Percentiles rank a stretch among this genome's conserved stretches.
These are phyloP conservation scores for Vimba vimba DNA, from an alignment of 2,113 vertebrate species.

Conservation along the genomic window DNA sequence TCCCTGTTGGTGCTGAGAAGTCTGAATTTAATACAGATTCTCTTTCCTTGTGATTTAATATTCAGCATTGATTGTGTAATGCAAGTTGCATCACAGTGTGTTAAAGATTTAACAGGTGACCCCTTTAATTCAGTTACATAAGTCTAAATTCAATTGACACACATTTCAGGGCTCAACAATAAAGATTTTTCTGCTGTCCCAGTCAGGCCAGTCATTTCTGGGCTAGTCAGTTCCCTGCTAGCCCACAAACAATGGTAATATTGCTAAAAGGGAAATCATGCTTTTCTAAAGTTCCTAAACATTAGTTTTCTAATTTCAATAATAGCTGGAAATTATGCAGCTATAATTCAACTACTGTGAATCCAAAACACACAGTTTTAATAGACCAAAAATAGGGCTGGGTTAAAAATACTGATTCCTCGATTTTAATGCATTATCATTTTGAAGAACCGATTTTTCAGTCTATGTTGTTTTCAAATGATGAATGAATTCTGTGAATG, in stretches of 20 bases:
- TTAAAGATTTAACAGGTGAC: not conserved
- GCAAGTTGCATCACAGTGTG: not conserved
- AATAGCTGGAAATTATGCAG: too few relatives aligned
- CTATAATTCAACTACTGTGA: too few relatives aligned
- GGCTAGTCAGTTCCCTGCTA: not conserved
- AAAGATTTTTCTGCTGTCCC: conserved; percentile 7
- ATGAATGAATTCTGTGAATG: too few relatives aligned
- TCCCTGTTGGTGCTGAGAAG: not conserved
- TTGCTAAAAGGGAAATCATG: too few relatives aligned
- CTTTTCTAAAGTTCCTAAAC: too few relatives aligned
- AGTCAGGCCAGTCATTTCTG: not conserved
- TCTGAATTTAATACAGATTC: not conserved
- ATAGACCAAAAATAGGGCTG: too few relatives aligned
- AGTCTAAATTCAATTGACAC: not conserved
- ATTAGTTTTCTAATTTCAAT: too few relatives aligned
- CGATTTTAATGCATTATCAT: too few relatives aligned
- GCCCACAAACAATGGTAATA: not conserved
- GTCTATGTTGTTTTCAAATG: too few relatives aligned
- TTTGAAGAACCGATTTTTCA: too few relatives aligned
- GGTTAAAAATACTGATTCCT: too few relatives aligned
- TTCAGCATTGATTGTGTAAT: not conserved
- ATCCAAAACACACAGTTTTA: too few relatives aligned
- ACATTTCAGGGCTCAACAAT: not conserved
- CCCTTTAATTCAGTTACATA: not conserved
- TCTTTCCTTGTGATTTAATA: not conserved